Percentiles rank a stretch among this genome's conserved stretches.
Conservation (phyloP, 2,113 vertebrate genomes). For the Megaceryle torquata region DNA sequence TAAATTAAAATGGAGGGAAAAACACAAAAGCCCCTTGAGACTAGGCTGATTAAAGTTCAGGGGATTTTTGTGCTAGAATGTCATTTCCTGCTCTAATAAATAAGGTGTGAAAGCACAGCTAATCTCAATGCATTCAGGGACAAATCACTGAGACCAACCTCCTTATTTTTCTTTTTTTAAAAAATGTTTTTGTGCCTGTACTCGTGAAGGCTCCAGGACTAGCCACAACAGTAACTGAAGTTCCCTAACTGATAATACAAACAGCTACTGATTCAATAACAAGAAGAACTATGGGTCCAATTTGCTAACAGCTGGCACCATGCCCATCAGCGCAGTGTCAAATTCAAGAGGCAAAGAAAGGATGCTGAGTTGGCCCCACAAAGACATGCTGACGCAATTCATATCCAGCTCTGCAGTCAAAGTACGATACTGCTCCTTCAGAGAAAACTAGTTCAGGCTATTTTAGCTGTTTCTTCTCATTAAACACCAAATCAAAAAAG, state of each 20-base stretch:
- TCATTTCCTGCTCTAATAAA: conserved; percentile 40
- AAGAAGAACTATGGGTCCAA: conserved; percentile 28
- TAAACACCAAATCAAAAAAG: not conserved
- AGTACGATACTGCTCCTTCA: not conserved
- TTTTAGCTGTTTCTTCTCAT: conserved; percentile 15
- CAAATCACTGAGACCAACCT: not conserved
- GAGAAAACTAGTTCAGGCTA: not conserved
- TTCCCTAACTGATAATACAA: not conserved
- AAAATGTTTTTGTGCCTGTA: not conserved
- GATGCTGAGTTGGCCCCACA: not conserved
- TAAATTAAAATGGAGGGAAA: not conserved
- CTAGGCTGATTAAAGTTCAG: not conserved
- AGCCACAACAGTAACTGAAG: not conserved
- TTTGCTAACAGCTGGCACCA: conserved; percentile 34
- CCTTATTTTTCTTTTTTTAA: not conserved
- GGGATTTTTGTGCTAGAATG: conserved; percentile 48
- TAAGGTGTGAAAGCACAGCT: conserved; percentile 11
- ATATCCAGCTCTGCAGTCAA: conserved; percentile 6
- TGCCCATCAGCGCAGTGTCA: conserved; percentile 45
- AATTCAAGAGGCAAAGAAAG: not conserved
- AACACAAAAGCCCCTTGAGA: not conserved
- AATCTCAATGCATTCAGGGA: not conserved
- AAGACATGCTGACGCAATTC: conserved; percentile 34
- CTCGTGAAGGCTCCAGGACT: not conserved
- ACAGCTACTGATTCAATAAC: conserved; percentile 20